Conservation (phyloP, 2,888 invertebrate genomes). For the Sisyra terminalis region DNA sequence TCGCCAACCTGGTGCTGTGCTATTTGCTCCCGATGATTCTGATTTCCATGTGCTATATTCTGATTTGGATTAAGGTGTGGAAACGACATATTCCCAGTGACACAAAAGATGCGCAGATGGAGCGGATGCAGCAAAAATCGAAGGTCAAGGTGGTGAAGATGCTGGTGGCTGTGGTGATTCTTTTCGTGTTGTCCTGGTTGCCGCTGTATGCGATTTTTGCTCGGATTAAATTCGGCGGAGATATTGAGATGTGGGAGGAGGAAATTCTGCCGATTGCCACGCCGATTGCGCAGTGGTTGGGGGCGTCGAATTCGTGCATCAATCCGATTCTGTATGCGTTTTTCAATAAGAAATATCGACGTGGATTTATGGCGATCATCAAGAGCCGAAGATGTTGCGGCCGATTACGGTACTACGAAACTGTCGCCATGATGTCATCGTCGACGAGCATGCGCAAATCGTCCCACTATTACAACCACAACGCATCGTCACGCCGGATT, state of each 20-base stretch:
- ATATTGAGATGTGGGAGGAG: constrained; percentile 59
- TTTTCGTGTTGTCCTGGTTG: constrained; percentile 88
- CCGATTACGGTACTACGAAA: constrained; percentile 69
- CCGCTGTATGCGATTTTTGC: constrained; percentile 83
- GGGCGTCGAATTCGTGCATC: constrained; percentile 87
- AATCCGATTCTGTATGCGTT: constrained; percentile 90
- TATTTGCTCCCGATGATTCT: constrained; percentile 83
- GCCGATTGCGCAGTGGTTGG: constrained; percentile 84
- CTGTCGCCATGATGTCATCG: constrained; percentile 70
- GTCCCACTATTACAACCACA: constrained; percentile 64
- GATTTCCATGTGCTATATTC: constrained; percentile 79
- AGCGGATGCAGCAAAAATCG: constrained; percentile 83
- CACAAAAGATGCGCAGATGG: constrained; percentile 81
- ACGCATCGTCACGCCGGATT: constrained; percentile 29
- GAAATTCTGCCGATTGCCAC: constrained; percentile 64
- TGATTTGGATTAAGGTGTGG: constrained; percentile 82
- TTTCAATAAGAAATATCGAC: constrained; percentile 85
- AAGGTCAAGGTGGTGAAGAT: constrained; percentile 92
- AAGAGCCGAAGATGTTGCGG: constrained; percentile 77
- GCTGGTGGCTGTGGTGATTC: constrained; percentile 80
- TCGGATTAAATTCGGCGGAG: constrained; percentile 66
- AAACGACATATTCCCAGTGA: constrained; percentile 78
- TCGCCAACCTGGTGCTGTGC: constrained; percentile 77
- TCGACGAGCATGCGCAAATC: constrained; percentile 74
- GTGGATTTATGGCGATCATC: constrained; percentile 77